Conservation (phyloP, 2,888 invertebrate genomes). For the Linyphia triangularis region DNA sequence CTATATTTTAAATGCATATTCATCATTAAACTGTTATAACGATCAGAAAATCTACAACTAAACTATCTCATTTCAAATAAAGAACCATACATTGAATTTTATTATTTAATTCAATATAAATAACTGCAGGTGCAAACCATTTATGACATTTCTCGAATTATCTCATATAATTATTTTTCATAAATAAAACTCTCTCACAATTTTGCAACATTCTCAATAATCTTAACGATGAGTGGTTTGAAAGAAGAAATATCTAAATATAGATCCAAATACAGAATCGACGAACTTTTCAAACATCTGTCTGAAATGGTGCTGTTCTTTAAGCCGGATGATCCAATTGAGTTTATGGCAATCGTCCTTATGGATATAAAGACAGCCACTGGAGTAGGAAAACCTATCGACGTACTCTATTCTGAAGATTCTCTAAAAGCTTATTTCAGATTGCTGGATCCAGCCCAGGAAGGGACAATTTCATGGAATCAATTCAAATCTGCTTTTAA, state of each 20-base stretch:
- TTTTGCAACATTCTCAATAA: background rate
- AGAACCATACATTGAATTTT: no score
- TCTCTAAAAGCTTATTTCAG: constrained; percentile 51
- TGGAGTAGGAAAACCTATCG: background rate
- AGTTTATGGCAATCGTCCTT: constrained; percentile 5
- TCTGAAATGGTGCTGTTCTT: constrained; percentile 42
- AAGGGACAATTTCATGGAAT: constrained; percentile 30
- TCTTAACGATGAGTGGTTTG: constrained; percentile 5
- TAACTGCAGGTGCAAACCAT: no score
- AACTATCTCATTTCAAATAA: no score
- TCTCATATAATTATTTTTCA: no score
- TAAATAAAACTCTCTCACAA: background rate
- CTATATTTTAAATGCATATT: no score
- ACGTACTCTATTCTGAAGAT: constrained; percentile 32
- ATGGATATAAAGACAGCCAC: constrained; percentile 17
- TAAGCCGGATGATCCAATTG: constrained; percentile 39
- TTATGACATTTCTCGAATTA: no score
- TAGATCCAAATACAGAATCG: constrained; percentile 14
- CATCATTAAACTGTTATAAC: no score
- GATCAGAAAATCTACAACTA: background rate
- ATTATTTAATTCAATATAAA: no score
- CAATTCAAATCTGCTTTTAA: constrained; percentile 32
- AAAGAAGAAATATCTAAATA: constrained; percentile 29
- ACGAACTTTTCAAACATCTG: constrained; percentile 29
- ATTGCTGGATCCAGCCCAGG: constrained; percentile 39